These are phyloP conservation scores for Ooceraea biroi DNA, from an alignment of 1,140 invertebrate species.

Conservation along the genomic window DNA sequence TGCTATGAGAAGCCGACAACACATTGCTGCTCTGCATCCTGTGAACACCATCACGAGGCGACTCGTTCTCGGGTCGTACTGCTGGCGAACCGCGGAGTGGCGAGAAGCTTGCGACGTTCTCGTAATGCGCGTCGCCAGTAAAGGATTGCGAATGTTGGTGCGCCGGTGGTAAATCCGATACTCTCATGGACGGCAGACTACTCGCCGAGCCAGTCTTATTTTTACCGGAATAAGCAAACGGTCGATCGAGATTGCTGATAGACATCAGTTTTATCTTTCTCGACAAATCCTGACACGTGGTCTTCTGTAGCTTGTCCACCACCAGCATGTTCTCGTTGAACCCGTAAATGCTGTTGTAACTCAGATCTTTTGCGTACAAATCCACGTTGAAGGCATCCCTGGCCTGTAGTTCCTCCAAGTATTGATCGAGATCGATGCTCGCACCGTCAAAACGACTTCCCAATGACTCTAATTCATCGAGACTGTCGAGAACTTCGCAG, in stretches of 20 bases:
- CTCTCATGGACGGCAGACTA: conserved; percentile 84
- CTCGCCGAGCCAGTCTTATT: conserved; percentile 83
- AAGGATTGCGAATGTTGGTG: conserved; percentile 84
- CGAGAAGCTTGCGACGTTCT: conserved; percentile 82
- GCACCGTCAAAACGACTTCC: conserved; percentile 88
- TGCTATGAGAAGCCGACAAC: conserved; percentile 69
- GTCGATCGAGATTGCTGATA: conserved; percentile 71
- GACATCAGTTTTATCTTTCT: conserved; percentile 63
- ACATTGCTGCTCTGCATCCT: conserved; percentile 48
- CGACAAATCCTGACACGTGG: conserved; percentile 73
- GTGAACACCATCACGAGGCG: conserved; percentile 41
- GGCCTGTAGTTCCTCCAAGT: conserved; percentile 88
- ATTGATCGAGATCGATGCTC: conserved; percentile 89
- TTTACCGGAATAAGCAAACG: conserved; percentile 73
- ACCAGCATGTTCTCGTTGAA: conserved; percentile 81
- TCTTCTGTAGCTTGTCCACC: conserved; percentile 80
- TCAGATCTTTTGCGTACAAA: conserved; percentile 81
- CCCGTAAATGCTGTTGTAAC: conserved; percentile 82
- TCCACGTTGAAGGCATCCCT: conserved; percentile 84
- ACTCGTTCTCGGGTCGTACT: conserved; percentile 61
- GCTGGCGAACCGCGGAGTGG: conserved; percentile 74
- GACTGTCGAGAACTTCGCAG: conserved; percentile 84
- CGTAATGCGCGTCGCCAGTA: conserved; percentile 83
- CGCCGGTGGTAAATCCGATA: conserved; percentile 79
- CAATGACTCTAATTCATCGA: conserved; percentile 88